Conservation (phyloP, 2,797 vertebrate genomes). For the Lutra lutra region DNA sequence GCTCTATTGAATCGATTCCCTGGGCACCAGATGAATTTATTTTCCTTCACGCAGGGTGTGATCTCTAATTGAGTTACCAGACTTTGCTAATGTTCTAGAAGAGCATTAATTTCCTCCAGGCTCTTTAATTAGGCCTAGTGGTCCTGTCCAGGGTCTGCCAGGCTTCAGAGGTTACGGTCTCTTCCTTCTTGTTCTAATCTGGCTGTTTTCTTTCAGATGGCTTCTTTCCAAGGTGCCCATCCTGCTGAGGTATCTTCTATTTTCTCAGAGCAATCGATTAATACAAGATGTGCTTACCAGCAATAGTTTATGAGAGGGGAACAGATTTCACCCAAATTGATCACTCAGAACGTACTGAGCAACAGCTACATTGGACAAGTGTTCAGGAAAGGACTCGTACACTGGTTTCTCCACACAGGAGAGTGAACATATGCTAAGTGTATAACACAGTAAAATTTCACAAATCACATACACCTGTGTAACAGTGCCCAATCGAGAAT, state of each 20-base stretch:
- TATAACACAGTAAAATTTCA: neutral
- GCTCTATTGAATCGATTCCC: neutral
- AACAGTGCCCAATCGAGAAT: neutral
- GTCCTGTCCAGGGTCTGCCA: slow-evolving; percentile 12
- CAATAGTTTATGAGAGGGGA: slow-evolving; percentile 1
- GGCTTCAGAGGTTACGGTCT: neutral
- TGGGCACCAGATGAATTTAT: neutral
- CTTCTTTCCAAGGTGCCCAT: neutral
- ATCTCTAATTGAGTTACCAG: slow-evolving; percentile 43
- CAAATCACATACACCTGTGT: neutral
- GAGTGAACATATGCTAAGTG: neutral
- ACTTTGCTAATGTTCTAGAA: slow-evolving; percentile 48
- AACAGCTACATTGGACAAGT: neutral
- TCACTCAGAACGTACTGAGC: neutral
- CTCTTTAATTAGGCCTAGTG: slow-evolving; percentile 52
- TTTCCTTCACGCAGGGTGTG: slow-evolving; percentile 21
- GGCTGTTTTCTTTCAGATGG: neutral
- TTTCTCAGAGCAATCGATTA: neutral
- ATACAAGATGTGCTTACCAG: neutral
- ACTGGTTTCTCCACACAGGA: neutral
- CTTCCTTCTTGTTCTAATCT: neutral
- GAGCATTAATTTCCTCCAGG: neutral
- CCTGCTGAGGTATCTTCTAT: neutral
- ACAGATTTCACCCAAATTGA: neutral
- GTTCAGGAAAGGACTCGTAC: neutral